A percentile compares a stretch with the other conserved stretches of the same genome.
Evolutionary conservation across 1,140 invertebrate species (phyloP).

Genomic region (Oryzaephilus surinamensis): DNA sequence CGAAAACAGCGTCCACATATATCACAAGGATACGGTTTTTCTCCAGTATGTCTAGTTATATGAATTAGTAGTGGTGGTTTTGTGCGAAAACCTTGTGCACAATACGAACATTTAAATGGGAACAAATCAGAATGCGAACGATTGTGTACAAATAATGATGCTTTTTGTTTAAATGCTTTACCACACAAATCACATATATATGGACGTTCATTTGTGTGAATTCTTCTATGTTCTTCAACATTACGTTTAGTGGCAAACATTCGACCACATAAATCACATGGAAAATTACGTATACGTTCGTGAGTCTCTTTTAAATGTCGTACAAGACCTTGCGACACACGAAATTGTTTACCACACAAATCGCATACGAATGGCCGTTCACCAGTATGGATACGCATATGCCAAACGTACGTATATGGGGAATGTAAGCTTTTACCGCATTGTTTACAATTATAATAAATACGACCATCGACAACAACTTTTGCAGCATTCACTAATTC

Average conservation of each 20-base stretch:
- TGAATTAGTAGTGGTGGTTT: constrained; percentile 47
- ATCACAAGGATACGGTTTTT: constrained; percentile 52
- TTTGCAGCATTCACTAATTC: constrained; percentile 36
- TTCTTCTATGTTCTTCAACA: constrained; percentile 37
- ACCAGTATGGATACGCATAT: constrained; percentile 56
- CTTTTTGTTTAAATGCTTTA: constrained; percentile 46
- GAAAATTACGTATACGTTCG: constrained; percentile 46
- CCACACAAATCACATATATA: constrained; percentile 47
- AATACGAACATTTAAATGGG: constrained; percentile 49
- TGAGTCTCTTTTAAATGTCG: constrained; percentile 54
- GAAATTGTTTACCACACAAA: constrained; percentile 63
- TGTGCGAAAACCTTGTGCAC: constrained; percentile 49
- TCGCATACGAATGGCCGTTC: constrained; percentile 63
- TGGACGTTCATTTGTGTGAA: constrained; percentile 39
- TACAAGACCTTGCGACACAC: constrained; percentile 47
- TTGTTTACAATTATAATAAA: constrained; percentile 45
- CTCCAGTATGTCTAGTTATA: constrained; percentile 51
- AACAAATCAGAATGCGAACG: constrained; percentile 43
- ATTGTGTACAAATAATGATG: constrained; percentile 43
- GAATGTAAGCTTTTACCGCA: constrained; percentile 51
- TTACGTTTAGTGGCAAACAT: constrained; percentile 42
- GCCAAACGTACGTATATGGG: constrained; percentile 48
- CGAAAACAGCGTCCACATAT: constrained; percentile 41
- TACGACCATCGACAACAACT: constrained; percentile 37
- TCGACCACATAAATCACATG: constrained; percentile 44